phyloP scores from a whole-genome alignment of 2,797 vertebrate genomes.

The Rhincodon typus region DNA sequence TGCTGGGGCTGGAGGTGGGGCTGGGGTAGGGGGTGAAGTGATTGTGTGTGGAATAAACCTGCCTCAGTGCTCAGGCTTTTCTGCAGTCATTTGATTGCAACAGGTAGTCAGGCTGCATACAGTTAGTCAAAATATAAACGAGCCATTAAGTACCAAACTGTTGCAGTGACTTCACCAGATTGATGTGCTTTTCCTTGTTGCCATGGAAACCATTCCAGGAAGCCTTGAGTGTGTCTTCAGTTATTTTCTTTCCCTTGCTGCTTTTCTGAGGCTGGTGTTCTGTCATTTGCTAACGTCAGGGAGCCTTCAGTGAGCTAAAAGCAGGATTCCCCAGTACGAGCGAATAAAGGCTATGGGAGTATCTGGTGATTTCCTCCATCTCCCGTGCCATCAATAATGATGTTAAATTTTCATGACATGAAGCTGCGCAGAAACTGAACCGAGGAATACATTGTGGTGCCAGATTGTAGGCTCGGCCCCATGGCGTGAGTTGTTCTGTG shows the following conservation, averaged over 20 bases:
- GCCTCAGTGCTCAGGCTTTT: neutral
- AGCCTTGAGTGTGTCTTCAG: slow-evolving; percentile 13
- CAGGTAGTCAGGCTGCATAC: slow-evolving; percentile 8
- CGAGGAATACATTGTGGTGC: neutral
- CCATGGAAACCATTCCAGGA: slow-evolving; percentile 6
- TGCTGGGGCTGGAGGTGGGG: neutral
- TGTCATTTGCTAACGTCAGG: no score
- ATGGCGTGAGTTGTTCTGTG: neutral
- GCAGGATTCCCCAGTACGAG: neutral
- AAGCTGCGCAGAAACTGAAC: neutral
- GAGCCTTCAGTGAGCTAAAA: neutral
- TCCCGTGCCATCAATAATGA: neutral
- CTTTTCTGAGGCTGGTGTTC: neutral
- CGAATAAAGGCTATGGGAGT: neutral
- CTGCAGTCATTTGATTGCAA: neutral
- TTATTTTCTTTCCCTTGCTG: neutral
- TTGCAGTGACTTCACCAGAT: slow-evolving; percentile 20
- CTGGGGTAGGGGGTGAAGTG: no score
- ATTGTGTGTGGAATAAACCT: no score
- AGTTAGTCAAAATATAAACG: neutral
- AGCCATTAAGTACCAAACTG: slow-evolving; percentile 34
- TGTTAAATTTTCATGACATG: neutral
- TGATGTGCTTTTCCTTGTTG: slow-evolving; percentile 33
- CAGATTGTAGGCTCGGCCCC: neutral
- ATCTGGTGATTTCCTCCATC: neutral